Conservation (phyloP, 2,797 vertebrate genomes). For the Aratinga solstitialis region DNA sequence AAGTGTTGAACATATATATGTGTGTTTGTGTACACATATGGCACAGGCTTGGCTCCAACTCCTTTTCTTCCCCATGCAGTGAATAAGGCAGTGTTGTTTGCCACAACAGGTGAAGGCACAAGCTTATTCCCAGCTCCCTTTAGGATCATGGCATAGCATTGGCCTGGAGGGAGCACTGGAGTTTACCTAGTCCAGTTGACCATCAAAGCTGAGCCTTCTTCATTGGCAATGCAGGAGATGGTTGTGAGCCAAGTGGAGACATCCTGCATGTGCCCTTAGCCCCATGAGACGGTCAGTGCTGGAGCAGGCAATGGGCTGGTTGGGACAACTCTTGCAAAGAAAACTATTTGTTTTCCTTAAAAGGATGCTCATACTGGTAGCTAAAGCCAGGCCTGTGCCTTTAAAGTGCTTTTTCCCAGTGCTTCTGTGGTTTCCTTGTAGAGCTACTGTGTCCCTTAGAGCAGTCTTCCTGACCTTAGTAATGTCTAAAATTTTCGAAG, state of each 20-base stretch:
- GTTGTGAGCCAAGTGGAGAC: neutral
- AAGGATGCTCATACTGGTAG: neutral
- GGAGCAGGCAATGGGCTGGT: neutral
- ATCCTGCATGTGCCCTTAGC: neutral
- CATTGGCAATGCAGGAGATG: neutral
- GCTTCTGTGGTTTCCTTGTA: neutral
- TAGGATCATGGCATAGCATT: neutral
- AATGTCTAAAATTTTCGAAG: neutral
- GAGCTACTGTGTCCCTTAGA: neutral
- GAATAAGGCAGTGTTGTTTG: neutral
- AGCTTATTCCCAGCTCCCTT: neutral
- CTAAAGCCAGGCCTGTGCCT: neutral
- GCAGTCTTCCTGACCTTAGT: neutral
- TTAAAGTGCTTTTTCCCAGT: accelerated
- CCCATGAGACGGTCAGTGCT: accelerated
- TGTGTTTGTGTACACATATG: neutral
- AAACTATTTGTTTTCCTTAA: neutral
- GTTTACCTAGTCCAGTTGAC: neutral
- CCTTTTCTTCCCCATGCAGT: neutral
- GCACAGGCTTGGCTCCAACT: neutral
- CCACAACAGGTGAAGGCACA: neutral
- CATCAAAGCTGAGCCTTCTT: accelerated
- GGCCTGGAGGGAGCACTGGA: neutral
- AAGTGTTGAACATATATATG: accelerated
- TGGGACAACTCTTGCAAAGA: neutral